phyloP scores from a whole-genome alignment of 2,113 vertebrate genomes.

The Seriola quinqueradiata region DNA sequence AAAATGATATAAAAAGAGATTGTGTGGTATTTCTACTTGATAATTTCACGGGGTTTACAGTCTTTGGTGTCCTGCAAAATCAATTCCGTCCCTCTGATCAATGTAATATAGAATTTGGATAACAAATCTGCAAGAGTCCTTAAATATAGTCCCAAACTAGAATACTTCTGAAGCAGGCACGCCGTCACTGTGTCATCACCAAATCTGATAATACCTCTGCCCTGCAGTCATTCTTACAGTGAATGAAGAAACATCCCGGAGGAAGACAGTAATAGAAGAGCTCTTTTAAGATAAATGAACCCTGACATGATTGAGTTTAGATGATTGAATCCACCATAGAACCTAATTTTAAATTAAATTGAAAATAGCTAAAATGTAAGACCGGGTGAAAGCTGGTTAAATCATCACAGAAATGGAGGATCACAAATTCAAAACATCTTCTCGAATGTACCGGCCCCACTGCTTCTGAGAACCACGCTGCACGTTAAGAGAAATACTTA shows the following conservation, averaged over 20 bases:
- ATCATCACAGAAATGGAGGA: not conserved
- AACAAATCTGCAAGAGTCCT: not conserved
- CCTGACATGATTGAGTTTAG: not conserved
- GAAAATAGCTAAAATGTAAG: not conserved
- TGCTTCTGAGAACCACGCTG: not conserved
- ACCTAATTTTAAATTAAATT: not conserved
- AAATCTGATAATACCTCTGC: conserved; percentile 13
- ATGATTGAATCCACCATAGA: not conserved
- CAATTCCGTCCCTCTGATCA: not conserved
- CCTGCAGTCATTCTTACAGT: conserved; percentile 2
- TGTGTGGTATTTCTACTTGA: too few relatives aligned
- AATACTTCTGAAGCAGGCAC: not conserved
- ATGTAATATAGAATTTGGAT: not conserved
- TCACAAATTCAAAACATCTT: not conserved
- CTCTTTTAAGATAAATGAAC: conserved; percentile 5
- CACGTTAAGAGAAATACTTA: not conserved
- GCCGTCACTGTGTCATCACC: not conserved
- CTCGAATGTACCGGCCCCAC: not conserved
- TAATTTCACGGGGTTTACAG: too few relatives aligned
- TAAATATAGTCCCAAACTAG: not conserved
- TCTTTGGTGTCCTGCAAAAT: not conserved
- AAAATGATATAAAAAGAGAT: not conserved
- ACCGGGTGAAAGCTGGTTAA: not conserved
- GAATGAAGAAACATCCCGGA: not conserved
- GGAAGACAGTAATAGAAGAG: not conserved